A percentile compares a stretch with the other conserved stretches of the same genome.
These are phyloP conservation scores for Aspiorhynchus laticeps DNA, from an alignment of 2,113 vertebrate species.

Conservation along the genomic window DNA sequence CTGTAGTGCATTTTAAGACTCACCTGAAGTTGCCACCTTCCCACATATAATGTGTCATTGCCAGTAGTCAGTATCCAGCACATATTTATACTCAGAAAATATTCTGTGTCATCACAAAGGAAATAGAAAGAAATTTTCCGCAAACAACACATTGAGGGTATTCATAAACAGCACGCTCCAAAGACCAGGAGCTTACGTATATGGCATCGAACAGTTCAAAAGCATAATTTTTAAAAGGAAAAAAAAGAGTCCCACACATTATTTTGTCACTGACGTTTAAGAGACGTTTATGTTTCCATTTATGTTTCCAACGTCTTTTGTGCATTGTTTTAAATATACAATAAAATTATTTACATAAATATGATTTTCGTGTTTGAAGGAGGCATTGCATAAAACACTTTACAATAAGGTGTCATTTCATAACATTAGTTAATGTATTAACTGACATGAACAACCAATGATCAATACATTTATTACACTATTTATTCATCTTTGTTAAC, in stretches of 20 bases:
- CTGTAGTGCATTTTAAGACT: constrained; percentile 33
- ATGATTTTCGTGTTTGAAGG: background rate
- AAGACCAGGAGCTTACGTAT: background rate
- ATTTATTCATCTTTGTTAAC: no score
- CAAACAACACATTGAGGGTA: background rate
- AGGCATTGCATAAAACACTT: background rate
- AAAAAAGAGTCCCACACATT: background rate
- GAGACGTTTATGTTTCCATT: background rate
- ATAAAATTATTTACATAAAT: background rate
- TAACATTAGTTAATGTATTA: no score
- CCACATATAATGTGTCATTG: constrained; percentile 27
- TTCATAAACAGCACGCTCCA: background rate
- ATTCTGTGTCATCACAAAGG: constrained; percentile 34
- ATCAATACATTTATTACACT: no score
- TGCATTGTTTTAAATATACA: background rate
- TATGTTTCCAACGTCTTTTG: background rate
- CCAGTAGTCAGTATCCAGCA: constrained; percentile 33
- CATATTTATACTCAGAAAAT: constrained; percentile 57
- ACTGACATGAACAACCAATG: no score
- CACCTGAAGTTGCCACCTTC: constrained; percentile 52
- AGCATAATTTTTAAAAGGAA: background rate
- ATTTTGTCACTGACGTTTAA: background rate
- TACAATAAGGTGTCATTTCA: no score
- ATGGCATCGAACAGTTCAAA: background rate
- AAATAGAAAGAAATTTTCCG: constrained; percentile 18